Evolutionary conservation across 2,797 vertebrate species (phyloP), one percentile per base, ranked within the genome.

Genomic region (Pseudochirops corinnae): DNA sequence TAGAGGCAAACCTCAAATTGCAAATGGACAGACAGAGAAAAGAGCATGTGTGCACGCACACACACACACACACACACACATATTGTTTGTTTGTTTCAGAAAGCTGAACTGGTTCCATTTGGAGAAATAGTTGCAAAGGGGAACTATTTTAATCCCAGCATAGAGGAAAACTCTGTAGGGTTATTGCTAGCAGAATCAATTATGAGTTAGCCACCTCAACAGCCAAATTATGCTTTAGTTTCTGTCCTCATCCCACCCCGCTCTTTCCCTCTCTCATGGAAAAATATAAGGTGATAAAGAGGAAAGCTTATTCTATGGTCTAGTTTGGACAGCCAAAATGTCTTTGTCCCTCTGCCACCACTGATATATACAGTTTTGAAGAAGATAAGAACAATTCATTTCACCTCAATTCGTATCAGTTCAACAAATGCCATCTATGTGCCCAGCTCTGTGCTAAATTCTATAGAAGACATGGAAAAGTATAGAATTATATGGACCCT

Each of bases 1-100:
- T 94, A 91, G 74, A 97, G 97, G 58, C 90, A 57, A 92, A 96
- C 90, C 90, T 46, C 96, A 97, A 97, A 95, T 13, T 97, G 93
- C 94, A 97, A 93, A 95, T 95, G 93, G 91, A 97, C 29, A 0
- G 50, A 95, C 74, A 96, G n/a, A 94, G 93, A 96, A 97, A 55
- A 91, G 10, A 95, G 90, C 14, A 18, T 1, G 18, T 14, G 16
- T 3, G 21, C 16, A 56, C 16, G 5, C 16, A 56, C 16, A 18
- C 14, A 56, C 14, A 56, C 56, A 56, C 18, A 56, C 18, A 46
- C 46, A 56, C 21, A 56, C 21, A 24, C 21, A 56, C 21, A 6
- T 56, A 16, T 52, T 52, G 24, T 60, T 97, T 93, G 57, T 94
- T 10, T 29, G 28, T 26, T 95, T 87, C 58, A 96, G 4, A 97